These are phyloP conservation scores for Cheirogaleus major DNA, from an alignment of 2,797 vertebrate species.

Conservation along the genomic window DNA sequence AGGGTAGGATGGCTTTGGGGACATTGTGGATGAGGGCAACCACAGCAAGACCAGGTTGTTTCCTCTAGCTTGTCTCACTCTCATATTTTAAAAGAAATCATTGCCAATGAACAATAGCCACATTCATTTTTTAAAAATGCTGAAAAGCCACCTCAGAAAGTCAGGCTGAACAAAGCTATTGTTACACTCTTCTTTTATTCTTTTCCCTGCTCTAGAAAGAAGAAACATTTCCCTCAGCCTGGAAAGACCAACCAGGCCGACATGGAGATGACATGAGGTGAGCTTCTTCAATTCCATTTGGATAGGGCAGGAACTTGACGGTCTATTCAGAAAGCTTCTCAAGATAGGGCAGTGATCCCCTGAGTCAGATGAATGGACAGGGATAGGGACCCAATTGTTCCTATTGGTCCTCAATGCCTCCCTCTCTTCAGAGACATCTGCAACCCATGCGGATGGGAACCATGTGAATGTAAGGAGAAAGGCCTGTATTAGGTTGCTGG, in stretches of 20 bases:
- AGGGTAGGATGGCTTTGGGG: neutral
- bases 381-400: neutral
- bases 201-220: conserved; percentile 30
- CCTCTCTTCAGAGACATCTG: neutral
- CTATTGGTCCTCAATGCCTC: neutral
- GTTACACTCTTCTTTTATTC: neutral
- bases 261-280: neutral
- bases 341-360: neutral
- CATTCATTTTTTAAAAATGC: neutral
- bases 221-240: conserved; percentile 35
- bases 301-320: neutral
- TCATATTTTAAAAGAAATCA: conserved; percentile 52
- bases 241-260: neutral
- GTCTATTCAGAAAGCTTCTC: neutral
- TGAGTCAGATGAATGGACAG: neutral
- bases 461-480: conserved; percentile 45
- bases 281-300: neutral
- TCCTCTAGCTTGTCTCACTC: conserved; percentile 4
- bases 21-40: conserved; percentile 12
- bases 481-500: conserved; percentile 43
- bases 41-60: neutral
- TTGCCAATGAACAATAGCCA: neutral
- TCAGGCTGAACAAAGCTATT: neutral
- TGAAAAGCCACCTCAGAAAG: conserved; percentile 13
- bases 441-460: neutral